Percentiles rank a stretch among this genome's conserved stretches.
phyloP scores from a whole-genome alignment of 37 sponge, comb jelly and placozoan species.

The Hormiphora californensis region DNA sequence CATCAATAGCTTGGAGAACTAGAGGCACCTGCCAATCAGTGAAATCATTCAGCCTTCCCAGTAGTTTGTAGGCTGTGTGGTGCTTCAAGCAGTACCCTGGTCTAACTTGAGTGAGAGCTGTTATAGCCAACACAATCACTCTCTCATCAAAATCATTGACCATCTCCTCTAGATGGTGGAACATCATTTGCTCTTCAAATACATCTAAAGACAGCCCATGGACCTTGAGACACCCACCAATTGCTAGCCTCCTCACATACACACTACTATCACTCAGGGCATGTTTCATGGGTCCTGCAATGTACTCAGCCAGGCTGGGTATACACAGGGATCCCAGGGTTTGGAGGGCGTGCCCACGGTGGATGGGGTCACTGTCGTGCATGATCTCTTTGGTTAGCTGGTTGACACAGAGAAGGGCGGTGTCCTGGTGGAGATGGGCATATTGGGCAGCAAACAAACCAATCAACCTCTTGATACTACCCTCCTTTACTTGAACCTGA shows the following conservation, averaged over 20 bases:
- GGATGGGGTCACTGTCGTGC: slow-evolving; percentile 20
- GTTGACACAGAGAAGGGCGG: slow-evolving; percentile 27
- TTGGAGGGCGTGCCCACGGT: slow-evolving; percentile 27
- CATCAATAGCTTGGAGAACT: background rate
- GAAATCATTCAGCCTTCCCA: slow-evolving; percentile 11
- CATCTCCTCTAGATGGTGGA: background rate
- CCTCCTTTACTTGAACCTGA: slow-evolving; percentile 32
- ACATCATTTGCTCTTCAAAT: slow-evolving; percentile 29
- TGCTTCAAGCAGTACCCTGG: slow-evolving; percentile 27
- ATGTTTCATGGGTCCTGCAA: slow-evolving; percentile 70
- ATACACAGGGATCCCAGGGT: slow-evolving; percentile 59
- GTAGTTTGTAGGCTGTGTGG: background rate
- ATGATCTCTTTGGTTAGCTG: slow-evolving; percentile 46
- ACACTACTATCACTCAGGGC: slow-evolving; percentile 80
- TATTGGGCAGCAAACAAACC: slow-evolving; percentile 48
- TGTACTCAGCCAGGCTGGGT: slow-evolving; percentile 79
- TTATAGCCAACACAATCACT: background rate
- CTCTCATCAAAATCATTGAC: slow-evolving; percentile 34
- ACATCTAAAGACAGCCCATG: slow-evolving; percentile 51
- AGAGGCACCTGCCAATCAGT: slow-evolving; percentile 45
- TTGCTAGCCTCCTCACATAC: slow-evolving; percentile 88
- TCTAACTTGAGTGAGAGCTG: background rate
- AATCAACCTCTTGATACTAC: background rate
- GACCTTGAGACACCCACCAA: slow-evolving; percentile 87
- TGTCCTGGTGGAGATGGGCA: slow-evolving; percentile 22